Conservation (phyloP, 2,113 vertebrate genomes). For the Synodontis membranacea region DNA sequence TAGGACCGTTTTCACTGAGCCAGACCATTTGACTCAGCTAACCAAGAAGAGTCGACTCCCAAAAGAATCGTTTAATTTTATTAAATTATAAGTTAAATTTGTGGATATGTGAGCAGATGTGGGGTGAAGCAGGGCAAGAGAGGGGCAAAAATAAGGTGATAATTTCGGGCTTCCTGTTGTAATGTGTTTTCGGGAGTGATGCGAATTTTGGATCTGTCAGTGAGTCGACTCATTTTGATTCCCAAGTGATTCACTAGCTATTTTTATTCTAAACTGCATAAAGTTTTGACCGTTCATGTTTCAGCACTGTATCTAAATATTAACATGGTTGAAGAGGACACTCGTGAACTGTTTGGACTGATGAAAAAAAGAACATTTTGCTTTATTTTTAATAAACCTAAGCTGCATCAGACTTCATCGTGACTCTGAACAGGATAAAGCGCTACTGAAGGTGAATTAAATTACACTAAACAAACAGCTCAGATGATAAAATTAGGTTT, state of each 20-base stretch:
- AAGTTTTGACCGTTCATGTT: background rate
- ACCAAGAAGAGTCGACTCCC: background rate
- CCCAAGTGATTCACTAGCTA: background rate
- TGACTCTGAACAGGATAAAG: too few species aligned
- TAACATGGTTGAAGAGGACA: too few species aligned
- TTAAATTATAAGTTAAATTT: background rate
- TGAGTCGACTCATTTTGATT: background rate
- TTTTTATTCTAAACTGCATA: background rate
- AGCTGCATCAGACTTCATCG: too few species aligned
- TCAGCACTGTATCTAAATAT: too few species aligned
- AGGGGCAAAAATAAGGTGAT: background rate
- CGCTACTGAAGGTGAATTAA: too few species aligned
- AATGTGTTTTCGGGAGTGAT: background rate
- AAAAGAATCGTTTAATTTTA: background rate
- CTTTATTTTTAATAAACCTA: too few species aligned
- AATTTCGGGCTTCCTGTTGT: background rate
- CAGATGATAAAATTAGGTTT: too few species aligned
- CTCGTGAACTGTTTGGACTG: too few species aligned
- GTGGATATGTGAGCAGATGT: background rate
- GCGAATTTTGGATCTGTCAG: background rate
- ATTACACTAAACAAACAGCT: too few species aligned
- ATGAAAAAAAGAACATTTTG: too few species aligned
- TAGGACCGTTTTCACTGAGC: background rate
- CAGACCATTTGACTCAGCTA: background rate
- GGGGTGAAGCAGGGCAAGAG: background rate